Evolutionary conservation across 2,797 vertebrate genomes (phyloP).

Genomic region (Siniperca undulata): DNA sequence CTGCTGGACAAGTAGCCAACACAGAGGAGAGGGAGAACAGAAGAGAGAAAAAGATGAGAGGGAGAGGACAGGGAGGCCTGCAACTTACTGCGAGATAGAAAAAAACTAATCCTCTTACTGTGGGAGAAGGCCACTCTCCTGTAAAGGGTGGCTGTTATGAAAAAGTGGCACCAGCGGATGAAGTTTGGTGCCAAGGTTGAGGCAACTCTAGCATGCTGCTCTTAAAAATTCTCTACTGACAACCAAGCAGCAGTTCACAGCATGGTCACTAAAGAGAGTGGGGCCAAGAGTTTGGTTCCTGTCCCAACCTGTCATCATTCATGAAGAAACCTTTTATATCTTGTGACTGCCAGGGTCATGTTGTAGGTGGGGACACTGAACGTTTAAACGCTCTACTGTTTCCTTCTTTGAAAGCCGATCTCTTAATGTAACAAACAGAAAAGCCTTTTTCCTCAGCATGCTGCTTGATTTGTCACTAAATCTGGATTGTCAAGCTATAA

Average conservation of each 20-base stretch:
- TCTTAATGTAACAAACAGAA: constrained; percentile 83
- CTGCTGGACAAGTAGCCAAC: constrained; percentile 74
- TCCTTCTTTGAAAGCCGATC: constrained; percentile 67
- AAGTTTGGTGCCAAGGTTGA: constrained; percentile 57
- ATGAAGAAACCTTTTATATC: constrained; percentile 58
- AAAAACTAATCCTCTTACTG: constrained; percentile 67
- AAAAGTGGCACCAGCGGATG: constrained; percentile 71
- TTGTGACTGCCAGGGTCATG: constrained; percentile 63
- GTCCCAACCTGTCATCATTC: constrained; percentile 68
- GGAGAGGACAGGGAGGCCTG: constrained; percentile 54
- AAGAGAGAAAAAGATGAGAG: constrained; percentile 52
- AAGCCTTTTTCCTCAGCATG: constrained; percentile 46
- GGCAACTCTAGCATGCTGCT: constrained; percentile 27
- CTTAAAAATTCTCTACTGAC: constrained; percentile 22
- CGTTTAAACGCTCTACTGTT: constrained; percentile 52
- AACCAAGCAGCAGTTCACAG: constrained; percentile 50
- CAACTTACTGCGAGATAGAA: constrained; percentile 33
- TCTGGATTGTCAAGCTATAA: constrained; percentile 74
- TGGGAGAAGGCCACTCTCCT: constrained; percentile 60
- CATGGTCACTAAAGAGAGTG: constrained; percentile 51
- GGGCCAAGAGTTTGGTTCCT: constrained; percentile 42
- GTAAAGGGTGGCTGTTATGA: constrained; percentile 48
- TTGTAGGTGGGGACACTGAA: constrained; percentile 58
- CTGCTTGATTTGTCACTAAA: constrained; percentile 79
- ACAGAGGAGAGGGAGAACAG: constrained; percentile 55